Percentiles rank a stretch among this genome's conserved stretches.
Evolutionary conservation across 2,888 invertebrate genomes (phyloP).

Genomic region (Keiferia lycopersicella): DNA sequence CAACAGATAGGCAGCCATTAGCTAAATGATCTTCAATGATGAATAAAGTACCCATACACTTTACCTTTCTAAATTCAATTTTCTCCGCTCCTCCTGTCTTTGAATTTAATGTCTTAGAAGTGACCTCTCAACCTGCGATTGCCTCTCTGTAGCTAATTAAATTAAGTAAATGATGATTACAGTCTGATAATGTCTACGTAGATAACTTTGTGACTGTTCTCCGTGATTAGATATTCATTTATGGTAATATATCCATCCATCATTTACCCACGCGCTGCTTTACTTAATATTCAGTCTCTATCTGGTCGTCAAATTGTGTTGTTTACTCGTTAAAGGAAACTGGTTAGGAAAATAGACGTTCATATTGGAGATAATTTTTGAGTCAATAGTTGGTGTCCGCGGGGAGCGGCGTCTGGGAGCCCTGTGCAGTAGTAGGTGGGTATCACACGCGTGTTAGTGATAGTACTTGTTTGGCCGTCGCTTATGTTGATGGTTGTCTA

Average conservation of each 20-base stretch:
- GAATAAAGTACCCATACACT: conserved; percentile 20
- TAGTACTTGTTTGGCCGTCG: conserved; percentile 56
- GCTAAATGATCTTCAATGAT: conserved; percentile 17
- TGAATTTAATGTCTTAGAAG: conserved; percentile 28
- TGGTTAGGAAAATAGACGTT: background rate
- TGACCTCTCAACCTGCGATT: conserved; percentile 39
- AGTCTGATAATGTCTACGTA: conserved; percentile 25
- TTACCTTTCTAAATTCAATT: conserved; percentile 25
- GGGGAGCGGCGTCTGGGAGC: conserved; percentile 1
- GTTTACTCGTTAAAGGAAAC: conserved; percentile 38
- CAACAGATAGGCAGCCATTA: conserved; percentile 16
- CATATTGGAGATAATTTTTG: background rate
- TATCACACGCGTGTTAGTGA: conserved; percentile 48
- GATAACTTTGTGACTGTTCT: conserved; percentile 31
- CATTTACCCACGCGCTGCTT: conserved; percentile 39
- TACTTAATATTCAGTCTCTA: conserved; percentile 49
- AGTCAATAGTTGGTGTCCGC: background rate
- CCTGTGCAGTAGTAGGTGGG: conserved; percentile 36
- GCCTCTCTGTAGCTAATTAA: conserved; percentile 35
- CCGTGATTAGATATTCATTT: conserved; percentile 52
- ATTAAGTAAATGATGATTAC: conserved; percentile 33
- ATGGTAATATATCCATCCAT: conserved; percentile 54
- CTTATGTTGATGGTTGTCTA: conserved; percentile 51
- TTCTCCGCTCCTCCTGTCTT: conserved; percentile 24
- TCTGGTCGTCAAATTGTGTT: conserved; percentile 44